Conservation (phyloP, 2,888 invertebrate species). For the Oscheius sp. region DNA sequence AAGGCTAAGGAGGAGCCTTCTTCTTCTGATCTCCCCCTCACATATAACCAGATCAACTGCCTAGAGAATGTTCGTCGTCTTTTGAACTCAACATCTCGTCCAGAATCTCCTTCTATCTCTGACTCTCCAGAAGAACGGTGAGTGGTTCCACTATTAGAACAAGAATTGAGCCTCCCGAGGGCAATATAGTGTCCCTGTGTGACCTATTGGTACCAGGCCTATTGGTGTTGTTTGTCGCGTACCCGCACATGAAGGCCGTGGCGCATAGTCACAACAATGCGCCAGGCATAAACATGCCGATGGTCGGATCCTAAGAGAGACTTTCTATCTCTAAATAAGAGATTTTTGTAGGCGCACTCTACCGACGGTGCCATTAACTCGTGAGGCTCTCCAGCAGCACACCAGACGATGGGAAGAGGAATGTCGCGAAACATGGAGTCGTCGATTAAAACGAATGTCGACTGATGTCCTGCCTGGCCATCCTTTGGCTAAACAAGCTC, state of each 20-base stretch:
- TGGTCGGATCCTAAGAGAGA: neutral
- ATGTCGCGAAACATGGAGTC: slow-evolving; percentile 63
- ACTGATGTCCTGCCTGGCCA: slow-evolving; percentile 40
- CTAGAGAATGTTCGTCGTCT: slow-evolving; percentile 69
- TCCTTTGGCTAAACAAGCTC: slow-evolving; percentile 45
- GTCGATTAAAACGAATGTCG: slow-evolving; percentile 46
- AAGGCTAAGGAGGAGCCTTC: slow-evolving; percentile 24
- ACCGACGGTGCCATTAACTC: slow-evolving; percentile 56
- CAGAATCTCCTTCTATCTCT: slow-evolving; percentile 34
- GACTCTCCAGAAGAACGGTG: slow-evolving; percentile 42
- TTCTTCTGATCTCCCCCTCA: slow-evolving; percentile 42
- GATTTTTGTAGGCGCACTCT: slow-evolving; percentile 43
- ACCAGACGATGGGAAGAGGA: slow-evolving; percentile 63
- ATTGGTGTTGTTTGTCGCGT: slow-evolving; percentile 30
- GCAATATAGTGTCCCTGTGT: slow-evolving; percentile 17
- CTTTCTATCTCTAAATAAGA: slow-evolving; percentile 10
- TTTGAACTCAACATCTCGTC: slow-evolving; percentile 60
- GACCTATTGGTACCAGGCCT: slow-evolving; percentile 36
- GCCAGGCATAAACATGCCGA: slow-evolving; percentile 25
- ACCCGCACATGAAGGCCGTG: slow-evolving; percentile 31
- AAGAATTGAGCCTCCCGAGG: slow-evolving; percentile 15
- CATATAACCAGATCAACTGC: slow-evolving; percentile 66
- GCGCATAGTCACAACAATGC: slow-evolving; percentile 24
- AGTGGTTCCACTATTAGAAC: slow-evolving; percentile 13
- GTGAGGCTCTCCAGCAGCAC: slow-evolving; percentile 62